These are phyloP conservation scores for Enteromius treurensis DNA, from an alignment of 2,797 vertebrate genomes.

Conservation along the genomic window DNA sequence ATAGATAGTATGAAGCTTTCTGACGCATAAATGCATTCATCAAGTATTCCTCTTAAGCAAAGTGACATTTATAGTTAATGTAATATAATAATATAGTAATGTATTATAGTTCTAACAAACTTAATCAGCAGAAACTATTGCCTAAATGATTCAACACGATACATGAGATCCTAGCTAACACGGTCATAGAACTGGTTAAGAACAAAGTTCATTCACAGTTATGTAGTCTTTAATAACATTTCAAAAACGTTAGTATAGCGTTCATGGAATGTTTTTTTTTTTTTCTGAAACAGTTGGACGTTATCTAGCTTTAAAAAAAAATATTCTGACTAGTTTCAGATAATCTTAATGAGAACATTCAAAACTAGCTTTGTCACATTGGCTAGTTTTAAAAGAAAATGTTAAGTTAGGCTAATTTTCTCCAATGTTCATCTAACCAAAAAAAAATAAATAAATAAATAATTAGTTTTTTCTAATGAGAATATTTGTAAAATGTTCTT, in stretches of 20 bases:
- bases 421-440: neutral
- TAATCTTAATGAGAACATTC: neutral
- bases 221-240: neutral
- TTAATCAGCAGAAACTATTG: neutral
- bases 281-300: neutral
- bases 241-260: neutral
- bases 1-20: neutral
- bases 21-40: neutral
- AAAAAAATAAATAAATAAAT: neutral
- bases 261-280: neutral
- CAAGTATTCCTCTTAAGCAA: neutral
- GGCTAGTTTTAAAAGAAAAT: neutral
- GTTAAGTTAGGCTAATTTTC: neutral
- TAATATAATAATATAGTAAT: too few species aligned
- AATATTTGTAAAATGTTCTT: neutral
- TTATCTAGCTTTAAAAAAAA: neutral
- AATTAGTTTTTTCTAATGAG: neutral
- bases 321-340: neutral
- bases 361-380: neutral
- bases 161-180: neutral
- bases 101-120: neutral
- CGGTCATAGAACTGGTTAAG: neutral
- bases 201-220: neutral
- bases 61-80: neutral
- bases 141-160: neutral